Evolutionary conservation across 2,113 vertebrate species (phyloP), one percentile per base, ranked within the genome.

Genomic region (Sylvietta virens): DNA sequence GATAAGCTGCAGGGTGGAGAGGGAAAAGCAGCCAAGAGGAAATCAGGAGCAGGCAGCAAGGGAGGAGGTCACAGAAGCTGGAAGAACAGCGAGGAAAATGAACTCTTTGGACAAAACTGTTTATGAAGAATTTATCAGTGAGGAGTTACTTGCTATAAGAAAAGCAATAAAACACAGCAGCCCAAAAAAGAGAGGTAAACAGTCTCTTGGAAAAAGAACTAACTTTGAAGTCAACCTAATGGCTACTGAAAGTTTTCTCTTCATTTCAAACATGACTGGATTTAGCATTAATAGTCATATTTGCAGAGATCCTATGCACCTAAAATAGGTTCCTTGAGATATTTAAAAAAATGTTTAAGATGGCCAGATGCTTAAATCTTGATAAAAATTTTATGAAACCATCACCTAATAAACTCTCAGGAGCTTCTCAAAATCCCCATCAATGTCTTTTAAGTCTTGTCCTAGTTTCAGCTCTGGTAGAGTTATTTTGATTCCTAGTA

Each of bases 21-120:
- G 31, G 62, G n/a, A 90, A 78, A 87, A 80, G 71, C 71, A 83
- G 85, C 92, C 88, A 91, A 90, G 76, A 83, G 94, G 90, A 97
- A 96, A 90, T 39, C 0, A 0, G 79, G 79, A 88, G 53, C 76
- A 37, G 27, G 64, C 69, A 95, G 62, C 80, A 79, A 90, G 82
- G 90, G 88, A 95, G 88, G 80, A 94, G 76, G 72, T 90, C 80
- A 90, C 51, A 86, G 60, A 56, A 73, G 3, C 44, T n/a, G 40
- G 69, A 42, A 80, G 51, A 90, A 71, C 40, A 61, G 40, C 0
- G 0, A n/a, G 44, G 82, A 86, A 94, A 86, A 95, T 70, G 10
- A 88, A 78, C 40, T 80, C 80, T 86, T 61, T n/a, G 45, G 54
- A 18, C 14, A 84, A 78, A 88, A 71, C 20, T 33, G 20, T 37